Base-by-base conservation (phyloP, 2,888 invertebrate genomes). In the Drosophila infuscata region DNA sequence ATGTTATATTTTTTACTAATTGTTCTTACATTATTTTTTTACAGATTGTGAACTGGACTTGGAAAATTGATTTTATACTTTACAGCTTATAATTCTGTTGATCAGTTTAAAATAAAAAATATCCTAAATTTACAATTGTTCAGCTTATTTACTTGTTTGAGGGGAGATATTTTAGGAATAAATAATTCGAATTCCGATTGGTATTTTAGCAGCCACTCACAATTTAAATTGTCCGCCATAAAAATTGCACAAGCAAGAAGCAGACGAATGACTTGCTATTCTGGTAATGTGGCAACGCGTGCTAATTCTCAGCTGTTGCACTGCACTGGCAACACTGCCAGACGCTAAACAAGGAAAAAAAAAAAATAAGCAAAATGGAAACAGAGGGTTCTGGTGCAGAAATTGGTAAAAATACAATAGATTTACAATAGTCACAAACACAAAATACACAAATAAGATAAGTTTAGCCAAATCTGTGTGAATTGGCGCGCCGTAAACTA, bases 321-420 rank as follows among this genome's bases (percentile, higher is more conserved):
- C 9, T 62, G 54, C 61, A 62, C 61, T 79, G 79, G 78, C 79
- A 79, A 67, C 82, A 68, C 79, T 63, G 25, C 43, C 67, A 74
- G 77, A 77, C 77, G 77, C 77, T 64, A 77, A 79, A 77, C 74
- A 74, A 77, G 73, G 68, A 57, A 20, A n/a, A 25, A 68, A 54
- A 62, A 78, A 82, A 70, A 78, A 72, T 59, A 68, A 68, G 66
- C 64, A 92, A 91, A 91, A 93, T 93, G 93, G 92, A 92, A 91
- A 84, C 89, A 84, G 81, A 90, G 81, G 88, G 84, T 56, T 62
- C 91, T 70, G 88, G 87, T 75, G 92, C 92, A 81, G 93, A 93
- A 92, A 93, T 93, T 83, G 93, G 93, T 93, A 92, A 92, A 76
- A 92, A 70, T 66, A 59, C 29, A 57, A 54, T 64, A 63, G 29